A percentile compares a stretch with the other conserved stretches of the same genome.
phyloP scores from a whole-genome alignment of 2,888 invertebrate species.

The Leptopilina drosophilae region DNA sequence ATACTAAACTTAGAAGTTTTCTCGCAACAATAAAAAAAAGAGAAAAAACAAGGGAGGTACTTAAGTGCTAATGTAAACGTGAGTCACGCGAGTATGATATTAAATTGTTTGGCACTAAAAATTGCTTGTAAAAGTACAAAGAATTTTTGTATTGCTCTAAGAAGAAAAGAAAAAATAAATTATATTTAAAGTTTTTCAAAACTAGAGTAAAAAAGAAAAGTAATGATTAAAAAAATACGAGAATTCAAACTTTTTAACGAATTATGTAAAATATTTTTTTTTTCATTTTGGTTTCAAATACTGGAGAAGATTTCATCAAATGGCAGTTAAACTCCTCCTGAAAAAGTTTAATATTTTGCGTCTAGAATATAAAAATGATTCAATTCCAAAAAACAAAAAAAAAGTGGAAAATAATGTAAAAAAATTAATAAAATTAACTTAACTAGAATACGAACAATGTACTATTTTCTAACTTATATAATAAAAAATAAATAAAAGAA shows the following conservation, averaged over 20 bases:
- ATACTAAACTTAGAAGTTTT: constrained; percentile 30
- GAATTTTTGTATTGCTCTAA: constrained; percentile 22
- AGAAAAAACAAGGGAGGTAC: constrained; percentile 26
- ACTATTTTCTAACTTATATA: background rate
- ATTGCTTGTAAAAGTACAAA: constrained; percentile 33
- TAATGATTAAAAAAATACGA: background rate
- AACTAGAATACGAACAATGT: constrained; percentile 19
- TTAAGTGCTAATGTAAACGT: constrained; percentile 27
- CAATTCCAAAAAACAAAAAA: background rate
- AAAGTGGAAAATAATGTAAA: background rate
- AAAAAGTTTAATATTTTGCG: constrained; percentile 24
- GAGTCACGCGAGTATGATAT: constrained; percentile 36
- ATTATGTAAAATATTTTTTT: background rate
- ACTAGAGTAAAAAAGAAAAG: constrained; percentile 20
- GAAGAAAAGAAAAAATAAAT: constrained; percentile 21
- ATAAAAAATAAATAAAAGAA: constrained; percentile 28
- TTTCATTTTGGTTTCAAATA: constrained; percentile 6
- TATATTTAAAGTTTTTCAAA: background rate
- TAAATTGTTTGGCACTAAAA: constrained; percentile 41
- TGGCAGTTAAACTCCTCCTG: constrained; percentile 31
- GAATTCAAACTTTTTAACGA: background rate
- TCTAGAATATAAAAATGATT: constrained; percentile 23
- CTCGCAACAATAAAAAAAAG: constrained; percentile 34
- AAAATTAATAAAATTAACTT: constrained; percentile 15
- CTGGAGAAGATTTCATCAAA: constrained; percentile 4